A percentile compares a stretch with the other conserved stretches of the same genome.
Evolutionary conservation across 1,140 invertebrate species (phyloP).

Genomic region (Cotesia vestalis): DNA sequence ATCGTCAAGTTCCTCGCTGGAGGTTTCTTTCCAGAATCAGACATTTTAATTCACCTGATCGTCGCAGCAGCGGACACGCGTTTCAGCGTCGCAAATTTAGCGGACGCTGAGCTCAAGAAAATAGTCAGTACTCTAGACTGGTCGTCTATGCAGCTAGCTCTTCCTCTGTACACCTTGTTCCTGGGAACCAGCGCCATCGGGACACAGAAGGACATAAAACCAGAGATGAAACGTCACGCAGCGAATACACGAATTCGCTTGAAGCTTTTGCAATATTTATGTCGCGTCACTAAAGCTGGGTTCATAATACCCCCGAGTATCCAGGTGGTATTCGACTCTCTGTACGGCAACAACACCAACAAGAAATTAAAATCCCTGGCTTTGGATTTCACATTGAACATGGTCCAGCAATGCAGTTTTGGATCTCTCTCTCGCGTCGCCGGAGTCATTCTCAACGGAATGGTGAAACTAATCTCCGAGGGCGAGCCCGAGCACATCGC

Average conservation of each 20-base stretch:
- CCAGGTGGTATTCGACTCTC: slow-evolving; percentile 85
- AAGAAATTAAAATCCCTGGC: slow-evolving; percentile 81
- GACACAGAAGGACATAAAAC: slow-evolving; percentile 67
- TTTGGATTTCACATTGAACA: slow-evolving; percentile 82
- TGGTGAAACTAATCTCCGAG: slow-evolving; percentile 59
- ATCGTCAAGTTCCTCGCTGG: slow-evolving; percentile 84
- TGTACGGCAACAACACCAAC: slow-evolving; percentile 86
- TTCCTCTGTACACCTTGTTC: slow-evolving; percentile 81
- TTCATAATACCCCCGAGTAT: slow-evolving; percentile 79
- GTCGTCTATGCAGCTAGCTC: slow-evolving; percentile 73
- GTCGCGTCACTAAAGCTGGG: slow-evolving; percentile 80
- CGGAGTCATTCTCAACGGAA: slow-evolving; percentile 60
- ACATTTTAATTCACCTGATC: slow-evolving; percentile 81
- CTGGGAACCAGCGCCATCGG: slow-evolving; percentile 74
- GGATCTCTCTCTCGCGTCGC: slow-evolving; percentile 57
- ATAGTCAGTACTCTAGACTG: slow-evolving; percentile 80
- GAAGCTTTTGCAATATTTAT: slow-evolving; percentile 85
- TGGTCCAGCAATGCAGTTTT: slow-evolving; percentile 76
- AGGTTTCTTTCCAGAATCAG: slow-evolving; percentile 78
- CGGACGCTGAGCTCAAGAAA: slow-evolving; percentile 79
- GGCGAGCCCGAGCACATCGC: slow-evolving; percentile 71
- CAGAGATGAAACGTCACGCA: slow-evolving; percentile 74
- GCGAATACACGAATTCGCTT: slow-evolving; percentile 83
- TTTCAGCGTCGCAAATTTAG: slow-evolving; percentile 81
- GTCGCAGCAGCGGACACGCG: slow-evolving; percentile 88